Base-by-base conservation (phyloP, 2,797 vertebrate genomes). In the Pseudotriccus pelzelni region DNA sequence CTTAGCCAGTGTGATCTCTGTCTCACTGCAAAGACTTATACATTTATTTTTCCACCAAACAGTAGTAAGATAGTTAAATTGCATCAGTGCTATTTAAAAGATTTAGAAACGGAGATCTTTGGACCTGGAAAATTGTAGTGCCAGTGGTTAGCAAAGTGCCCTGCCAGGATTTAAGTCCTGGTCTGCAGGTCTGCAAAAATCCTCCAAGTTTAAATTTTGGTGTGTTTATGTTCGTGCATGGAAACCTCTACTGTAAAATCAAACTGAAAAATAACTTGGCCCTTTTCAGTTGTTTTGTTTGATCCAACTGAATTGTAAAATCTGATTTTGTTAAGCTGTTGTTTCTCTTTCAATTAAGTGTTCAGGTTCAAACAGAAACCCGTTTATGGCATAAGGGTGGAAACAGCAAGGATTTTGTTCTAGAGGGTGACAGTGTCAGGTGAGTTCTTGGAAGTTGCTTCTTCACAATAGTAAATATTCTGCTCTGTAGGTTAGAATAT, bases 321-420 rank as follows among this genome's bases (percentile, higher is more conserved):
- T 44, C 16, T 62, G 14, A 23, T 46, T 77, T 94, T 52, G 43
- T 85, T 74, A 84, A 90, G 19, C 27, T 82, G 17, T 30, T 91
- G 5, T 88, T 32, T 97, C 95, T 96, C 27, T 95, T 96, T 95
- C 67, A 72, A 75, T 96, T 67, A 89, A 97, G 97, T 92, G 94
- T 81, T 89, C 93, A 96, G 12, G 91, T 97, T 95, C 97, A 97
- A 77, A 97, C 97, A 94, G 97, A 97, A 92, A 24, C 72, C 14
- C 72, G 17, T 22, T 49, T 74, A 14, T 78, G 72, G 75, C 68
- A 23, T 62, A 92, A 88, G 58, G 53, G 82, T 89, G 94, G 69
- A 85, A 67, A 58, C 70, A 59, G 59, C 59, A 95, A 96, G 93
- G 74, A 96, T 78, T 39, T 79, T 79, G 36, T 55, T 87, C 64